phyloP scores from a whole-genome alignment of 2,113 vertebrate species.

The Ciconia boyciana region DNA sequence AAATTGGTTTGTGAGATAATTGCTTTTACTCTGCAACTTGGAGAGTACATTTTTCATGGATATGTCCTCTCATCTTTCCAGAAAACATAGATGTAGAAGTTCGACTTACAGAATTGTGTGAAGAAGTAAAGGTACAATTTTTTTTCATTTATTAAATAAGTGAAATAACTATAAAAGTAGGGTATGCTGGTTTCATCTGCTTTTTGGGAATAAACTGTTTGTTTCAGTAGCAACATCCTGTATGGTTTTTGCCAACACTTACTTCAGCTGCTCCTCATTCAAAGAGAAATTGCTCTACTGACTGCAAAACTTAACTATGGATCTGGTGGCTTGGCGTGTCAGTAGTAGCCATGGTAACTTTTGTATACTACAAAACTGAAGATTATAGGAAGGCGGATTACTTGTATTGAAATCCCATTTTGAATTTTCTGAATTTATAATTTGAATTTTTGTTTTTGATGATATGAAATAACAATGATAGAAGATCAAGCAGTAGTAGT shows the following conservation, averaged over 20 bases:
- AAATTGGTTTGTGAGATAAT: background rate
- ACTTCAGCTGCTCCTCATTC: background rate
- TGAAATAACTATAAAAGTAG: background rate
- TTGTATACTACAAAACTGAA: background rate
- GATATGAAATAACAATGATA: background rate
- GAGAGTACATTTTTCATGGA: slow-evolving; percentile 21
- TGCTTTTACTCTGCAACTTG: slow-evolving; percentile 21
- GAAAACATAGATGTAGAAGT: slow-evolving; percentile 93
- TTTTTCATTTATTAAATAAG: slow-evolving; percentile 4
- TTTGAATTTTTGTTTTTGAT: background rate
- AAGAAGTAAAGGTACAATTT: slow-evolving; percentile 90
- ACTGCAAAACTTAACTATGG: background rate
- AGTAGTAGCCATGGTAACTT: background rate
- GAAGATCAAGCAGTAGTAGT: background rate
- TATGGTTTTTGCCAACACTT: background rate
- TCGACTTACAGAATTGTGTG: slow-evolving; percentile 89
- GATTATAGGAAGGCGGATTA: background rate
- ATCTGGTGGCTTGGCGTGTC: background rate
- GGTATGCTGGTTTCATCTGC: background rate
- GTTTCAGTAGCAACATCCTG: background rate
- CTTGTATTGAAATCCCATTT: background rate
- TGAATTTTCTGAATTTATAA: background rate
- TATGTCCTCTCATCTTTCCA: slow-evolving; percentile 72
- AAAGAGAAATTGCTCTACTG: background rate
- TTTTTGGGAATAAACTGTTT: background rate